These are phyloP conservation scores for Galagoides demidoff DNA, from an alignment of 2,797 vertebrate species.

Conservation along the genomic window DNA sequence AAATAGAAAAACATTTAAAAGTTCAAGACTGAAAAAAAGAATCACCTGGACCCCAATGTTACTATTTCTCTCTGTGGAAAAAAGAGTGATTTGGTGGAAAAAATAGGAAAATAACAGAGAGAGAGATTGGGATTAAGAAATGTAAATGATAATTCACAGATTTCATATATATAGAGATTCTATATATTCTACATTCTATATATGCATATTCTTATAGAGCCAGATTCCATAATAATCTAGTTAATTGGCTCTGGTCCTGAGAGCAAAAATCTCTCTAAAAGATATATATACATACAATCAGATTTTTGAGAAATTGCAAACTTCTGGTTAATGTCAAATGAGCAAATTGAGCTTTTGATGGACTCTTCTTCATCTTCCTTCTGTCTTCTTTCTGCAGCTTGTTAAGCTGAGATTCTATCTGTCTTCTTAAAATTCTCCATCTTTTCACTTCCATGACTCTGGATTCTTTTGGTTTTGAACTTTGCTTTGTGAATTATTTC, in stretches of 20 bases:
- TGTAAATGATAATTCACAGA: not conserved
- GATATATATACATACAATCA: not conserved
- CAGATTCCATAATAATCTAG: not conserved
- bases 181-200: too few species aligned
- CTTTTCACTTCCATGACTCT: not conserved
- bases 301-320: not conserved
- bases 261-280: not conserved
- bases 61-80: not conserved
- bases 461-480: not conserved
- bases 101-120: not conserved
- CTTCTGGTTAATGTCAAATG: not conserved
- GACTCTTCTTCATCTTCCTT: not conserved
- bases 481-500: not conserved
- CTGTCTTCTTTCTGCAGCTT: not conserved
- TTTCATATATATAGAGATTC: too few species aligned
- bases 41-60: not conserved
- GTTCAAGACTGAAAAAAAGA: not conserved
- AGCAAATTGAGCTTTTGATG: not conserved
- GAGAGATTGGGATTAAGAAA: constrained; percentile 36
- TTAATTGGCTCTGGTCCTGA: constrained; percentile 12
- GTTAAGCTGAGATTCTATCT: too few species aligned
- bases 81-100: not conserved
- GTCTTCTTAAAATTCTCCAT: not conserved
- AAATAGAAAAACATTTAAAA: constrained; percentile 29
- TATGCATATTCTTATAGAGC: too few species aligned